Percentiles rank a stretch among this genome's conserved stretches.
Evolutionary conservation across 2,888 invertebrate genomes (phyloP).

Genomic region (Cotesia congregata): DNA sequence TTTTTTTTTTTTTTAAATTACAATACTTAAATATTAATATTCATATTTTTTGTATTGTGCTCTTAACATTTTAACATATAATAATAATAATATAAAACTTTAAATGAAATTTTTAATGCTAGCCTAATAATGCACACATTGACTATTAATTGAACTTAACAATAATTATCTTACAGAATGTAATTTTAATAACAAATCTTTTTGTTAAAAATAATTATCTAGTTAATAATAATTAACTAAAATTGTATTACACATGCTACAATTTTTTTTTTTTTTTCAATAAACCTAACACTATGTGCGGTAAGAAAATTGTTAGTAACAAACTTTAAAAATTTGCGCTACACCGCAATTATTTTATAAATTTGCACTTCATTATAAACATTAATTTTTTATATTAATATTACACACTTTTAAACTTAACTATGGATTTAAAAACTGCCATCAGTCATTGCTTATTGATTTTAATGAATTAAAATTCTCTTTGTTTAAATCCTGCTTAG

Average conservation of each 20-base stretch:
- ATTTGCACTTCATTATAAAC: neutral
- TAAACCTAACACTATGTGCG: neutral
- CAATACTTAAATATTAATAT: neutral
- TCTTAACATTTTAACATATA: neutral
- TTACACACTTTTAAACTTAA: neutral
- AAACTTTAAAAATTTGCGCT: neutral
- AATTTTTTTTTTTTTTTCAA: neutral
- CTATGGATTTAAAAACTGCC: neutral
- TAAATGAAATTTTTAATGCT: neutral
- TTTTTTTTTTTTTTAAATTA: neutral
- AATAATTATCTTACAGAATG: neutral
- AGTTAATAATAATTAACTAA: neutral
- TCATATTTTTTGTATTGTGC: neutral
- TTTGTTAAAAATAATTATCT: neutral
- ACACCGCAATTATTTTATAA: neutral
- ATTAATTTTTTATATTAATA: neutral
- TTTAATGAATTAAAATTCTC: neutral
- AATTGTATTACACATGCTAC: neutral
- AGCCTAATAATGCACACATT: neutral
- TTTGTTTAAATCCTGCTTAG: neutral
- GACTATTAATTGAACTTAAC: neutral
- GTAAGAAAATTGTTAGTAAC: neutral
- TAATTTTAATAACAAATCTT: neutral
- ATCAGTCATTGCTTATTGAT: neutral
- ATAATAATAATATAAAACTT: neutral